Evolutionary conservation across 2,113 vertebrate species (phyloP).

Genomic region (Hiodon tergisus): DNA sequence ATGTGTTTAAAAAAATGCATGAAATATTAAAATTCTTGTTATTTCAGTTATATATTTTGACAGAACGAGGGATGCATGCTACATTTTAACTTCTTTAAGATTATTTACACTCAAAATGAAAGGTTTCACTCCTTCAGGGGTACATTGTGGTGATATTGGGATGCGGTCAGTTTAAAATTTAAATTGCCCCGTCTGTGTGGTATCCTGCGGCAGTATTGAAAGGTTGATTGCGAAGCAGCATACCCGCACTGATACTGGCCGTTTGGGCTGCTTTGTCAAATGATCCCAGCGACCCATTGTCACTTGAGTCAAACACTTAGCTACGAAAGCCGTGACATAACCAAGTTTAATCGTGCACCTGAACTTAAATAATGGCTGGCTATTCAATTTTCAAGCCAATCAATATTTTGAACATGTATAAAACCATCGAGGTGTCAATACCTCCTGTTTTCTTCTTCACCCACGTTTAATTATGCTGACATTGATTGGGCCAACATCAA

Average conservation of each 20-base stretch:
- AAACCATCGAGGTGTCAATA: slow-evolving; percentile 10
- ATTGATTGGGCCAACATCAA: slow-evolving; percentile 22
- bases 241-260: background rate
- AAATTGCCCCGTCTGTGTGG: background rate
- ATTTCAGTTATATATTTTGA: too few relatives aligned
- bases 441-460: background rate
- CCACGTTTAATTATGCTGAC: slow-evolving; percentile 27
- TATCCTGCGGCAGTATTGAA: background rate
- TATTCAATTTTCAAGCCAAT: slow-evolving; percentile 22
- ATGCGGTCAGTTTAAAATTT: background rate
- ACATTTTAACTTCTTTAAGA: too few relatives aligned
- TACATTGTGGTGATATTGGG: background rate
- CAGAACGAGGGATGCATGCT: too few relatives aligned
- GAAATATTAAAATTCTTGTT: too few relatives aligned
- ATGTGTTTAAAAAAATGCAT: too few relatives aligned
- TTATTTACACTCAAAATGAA: too few relatives aligned
- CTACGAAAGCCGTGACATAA: slow-evolving; percentile 1
- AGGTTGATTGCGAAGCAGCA: slow-evolving; percentile 1
- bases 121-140: slow-evolving; percentile 1
- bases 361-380: slow-evolving; percentile 19
- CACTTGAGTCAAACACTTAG: background rate
- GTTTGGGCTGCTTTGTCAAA: background rate
- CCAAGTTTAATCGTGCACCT: slow-evolving; percentile 5
- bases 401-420: slow-evolving; percentile 19
- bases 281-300: background rate